These are phyloP conservation scores for Entomobrya proxima DNA, from an alignment of 2,888 invertebrate genomes.

Conservation along the genomic window DNA sequence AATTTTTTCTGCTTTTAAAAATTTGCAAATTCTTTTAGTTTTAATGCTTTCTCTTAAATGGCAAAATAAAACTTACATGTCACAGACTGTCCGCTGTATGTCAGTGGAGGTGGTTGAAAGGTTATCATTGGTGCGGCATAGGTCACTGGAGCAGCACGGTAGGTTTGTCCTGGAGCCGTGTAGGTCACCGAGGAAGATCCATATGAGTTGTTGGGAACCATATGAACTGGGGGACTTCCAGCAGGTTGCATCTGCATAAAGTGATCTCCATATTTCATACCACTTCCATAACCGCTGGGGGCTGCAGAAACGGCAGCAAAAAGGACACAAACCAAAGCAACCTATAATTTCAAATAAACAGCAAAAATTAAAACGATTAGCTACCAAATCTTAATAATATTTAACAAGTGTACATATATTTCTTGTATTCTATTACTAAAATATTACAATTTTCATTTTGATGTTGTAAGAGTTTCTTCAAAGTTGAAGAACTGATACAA, in stretches of 20 bases:
- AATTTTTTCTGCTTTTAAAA: too few relatives aligned
- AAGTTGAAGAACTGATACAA: too few relatives aligned
- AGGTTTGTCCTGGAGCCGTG: constrained; percentile 58
- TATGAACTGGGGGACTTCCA: constrained; percentile 12
- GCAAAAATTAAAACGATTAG: background rate
- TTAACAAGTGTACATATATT: too few relatives aligned
- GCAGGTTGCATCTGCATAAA: constrained; percentile 5
- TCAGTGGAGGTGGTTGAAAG: constrained; percentile 50
- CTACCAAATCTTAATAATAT: too few relatives aligned
- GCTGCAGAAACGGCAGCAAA: constrained; percentile 38
- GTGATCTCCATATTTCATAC: constrained; percentile 43
- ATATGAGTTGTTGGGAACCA: constrained; percentile 32
- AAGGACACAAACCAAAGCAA: constrained; percentile 31
- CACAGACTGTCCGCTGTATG: constrained; percentile 61
- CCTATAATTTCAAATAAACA: constrained; percentile 33
- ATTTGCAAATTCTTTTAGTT: too few relatives aligned
- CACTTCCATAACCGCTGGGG: constrained; percentile 29
- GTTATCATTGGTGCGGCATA: constrained; percentile 57
- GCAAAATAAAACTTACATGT: constrained; percentile 33
- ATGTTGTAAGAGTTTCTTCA: too few relatives aligned
- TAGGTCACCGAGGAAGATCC: constrained; percentile 12
- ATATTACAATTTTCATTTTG: too few relatives aligned
- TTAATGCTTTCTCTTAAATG: too few relatives aligned
- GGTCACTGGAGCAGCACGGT: constrained; percentile 48
- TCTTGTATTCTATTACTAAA: too few relatives aligned